phyloP scores from a whole-genome alignment of 2,888 invertebrate species.

The Pedicia rivosa region DNA sequence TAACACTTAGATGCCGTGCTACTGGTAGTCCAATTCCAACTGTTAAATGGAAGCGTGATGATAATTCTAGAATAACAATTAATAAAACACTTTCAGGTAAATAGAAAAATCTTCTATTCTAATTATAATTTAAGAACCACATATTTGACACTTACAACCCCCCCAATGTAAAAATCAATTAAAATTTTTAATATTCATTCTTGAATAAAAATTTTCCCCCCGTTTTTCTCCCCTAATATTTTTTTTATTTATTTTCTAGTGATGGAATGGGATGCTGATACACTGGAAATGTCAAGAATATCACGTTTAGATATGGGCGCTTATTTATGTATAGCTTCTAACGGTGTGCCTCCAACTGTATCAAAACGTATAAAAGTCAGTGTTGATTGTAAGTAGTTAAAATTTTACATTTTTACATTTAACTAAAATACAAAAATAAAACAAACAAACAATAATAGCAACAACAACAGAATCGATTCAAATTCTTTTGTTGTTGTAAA shows the following conservation, averaged over 20 bases:
- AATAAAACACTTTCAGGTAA: constrained; percentile 67
- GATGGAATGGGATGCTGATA: constrained; percentile 69
- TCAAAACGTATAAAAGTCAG: constrained; percentile 86
- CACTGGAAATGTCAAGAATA: constrained; percentile 66
- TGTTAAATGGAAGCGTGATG: constrained; percentile 85
- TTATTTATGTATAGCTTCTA: constrained; percentile 72
- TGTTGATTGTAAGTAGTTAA: constrained; percentile 71
- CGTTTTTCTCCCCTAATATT: constrained; percentile 10
- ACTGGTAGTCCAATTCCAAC: constrained; percentile 77
- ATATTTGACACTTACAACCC: no score
- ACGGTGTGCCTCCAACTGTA: constrained; percentile 77
- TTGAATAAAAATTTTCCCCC: constrained; percentile 8
- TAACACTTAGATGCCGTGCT: constrained; percentile 75
- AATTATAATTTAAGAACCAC: no score
- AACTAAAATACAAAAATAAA: no score
- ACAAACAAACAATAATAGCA: no score
- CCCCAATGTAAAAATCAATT: no score
- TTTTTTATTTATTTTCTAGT: constrained; percentile 36
- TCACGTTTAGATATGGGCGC: constrained; percentile 83
- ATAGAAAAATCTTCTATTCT: constrained; percentile 11
- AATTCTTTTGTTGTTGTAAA: no score
- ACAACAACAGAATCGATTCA: no score
- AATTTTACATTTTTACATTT: no score
- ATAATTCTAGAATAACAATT: constrained; percentile 71
- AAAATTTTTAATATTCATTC: background rate